Base-by-base conservation (phyloP, 2,888 invertebrate genomes). In the Oxyteleia sp. region DNA sequence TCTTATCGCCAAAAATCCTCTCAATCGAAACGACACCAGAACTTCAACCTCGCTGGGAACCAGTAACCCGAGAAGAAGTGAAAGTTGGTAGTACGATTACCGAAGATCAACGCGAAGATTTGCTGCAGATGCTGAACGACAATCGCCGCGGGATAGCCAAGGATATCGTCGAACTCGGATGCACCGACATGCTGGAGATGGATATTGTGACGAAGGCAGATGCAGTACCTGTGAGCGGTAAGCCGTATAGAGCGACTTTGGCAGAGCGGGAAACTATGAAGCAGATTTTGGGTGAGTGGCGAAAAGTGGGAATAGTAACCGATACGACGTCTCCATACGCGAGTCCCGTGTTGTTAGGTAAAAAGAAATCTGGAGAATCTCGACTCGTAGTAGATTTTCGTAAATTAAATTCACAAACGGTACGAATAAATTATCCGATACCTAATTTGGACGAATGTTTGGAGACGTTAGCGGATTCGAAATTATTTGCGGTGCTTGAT, bases 341-440 rank as follows among this genome's bases (percentile, higher is more conserved):
- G n/a, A n/a, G 82, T 57, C 86, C 86, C 0, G 86, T 79, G 1
- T 43, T 87, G 2, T 15, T 86, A 10, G 76, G 86, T 0, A 53
- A 59, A 4, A 84, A 84, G 20, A 82, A 81, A 10, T 61, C 29
- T 7, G 84, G 84, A 10, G 83, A 85, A 18, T 55, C 69, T 2
- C 82, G 86, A 18, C 45, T 86, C 7, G 86, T 82, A 7, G 66
- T 84, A 0, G 85, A 87, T 43, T 86, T 84, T 43, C 71, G 83
- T 4, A 55, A 55, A 15, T 47, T 83, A 7, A 86, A 86, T 26
- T 57, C 63, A 0, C 79, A 79, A n/a, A 84, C 85, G 0, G 75
- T 82, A n/a, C 29, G 69, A n/a, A 66, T 83, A 1, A 45, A 82
- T 13, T 84, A 53, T 41, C 82, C 82, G 0, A 11, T 85, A 5